Conservation (phyloP, 2,113 vertebrate genomes). For the Pollachius pollachius region DNA sequence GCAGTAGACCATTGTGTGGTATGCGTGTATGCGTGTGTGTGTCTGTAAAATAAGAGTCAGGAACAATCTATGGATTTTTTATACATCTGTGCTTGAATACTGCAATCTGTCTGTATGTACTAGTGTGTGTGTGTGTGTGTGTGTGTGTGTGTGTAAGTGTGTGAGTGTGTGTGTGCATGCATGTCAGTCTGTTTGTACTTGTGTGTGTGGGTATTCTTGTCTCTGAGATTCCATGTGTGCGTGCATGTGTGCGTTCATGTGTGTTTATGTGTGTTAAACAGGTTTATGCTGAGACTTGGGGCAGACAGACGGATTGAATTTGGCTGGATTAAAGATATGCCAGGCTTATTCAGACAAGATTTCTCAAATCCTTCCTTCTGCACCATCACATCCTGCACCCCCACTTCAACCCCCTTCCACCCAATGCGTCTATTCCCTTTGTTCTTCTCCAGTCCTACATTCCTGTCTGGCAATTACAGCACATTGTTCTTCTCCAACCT, state of each 20-base stretch:
- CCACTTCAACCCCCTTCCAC: neutral
- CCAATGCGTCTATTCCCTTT: neutral
- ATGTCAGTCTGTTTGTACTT: neutral
- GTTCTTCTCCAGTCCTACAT: slow-evolving; percentile 29
- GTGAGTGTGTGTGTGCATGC: too few species aligned
- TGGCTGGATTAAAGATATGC: slow-evolving; percentile 50
- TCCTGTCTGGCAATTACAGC: slow-evolving; percentile 12
- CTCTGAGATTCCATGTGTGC: neutral
- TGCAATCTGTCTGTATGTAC: neutral
- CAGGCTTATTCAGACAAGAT: slow-evolving; percentile 58
- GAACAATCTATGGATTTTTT: neutral
- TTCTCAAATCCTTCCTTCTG: slow-evolving; percentile 61
- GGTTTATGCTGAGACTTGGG: slow-evolving; percentile 34
- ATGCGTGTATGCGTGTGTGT: neutral
- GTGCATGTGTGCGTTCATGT: neutral
- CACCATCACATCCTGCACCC: slow-evolving; percentile 24
- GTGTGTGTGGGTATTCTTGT: slow-evolving; percentile 1
- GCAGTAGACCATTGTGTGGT: neutral
- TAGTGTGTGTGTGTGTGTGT: too few species aligned
- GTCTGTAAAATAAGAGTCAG: neutral
- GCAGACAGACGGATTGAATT: slow-evolving; percentile 58
- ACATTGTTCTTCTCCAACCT: neutral
- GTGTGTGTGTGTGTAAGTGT: too few species aligned
- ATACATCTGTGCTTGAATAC: neutral
- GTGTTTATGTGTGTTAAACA: neutral